Evolutionary conservation across 2,888 invertebrate species (phyloP), one percentile per base, ranked within the genome.

Genomic region (Lasioglossum zephyrum): DNA sequence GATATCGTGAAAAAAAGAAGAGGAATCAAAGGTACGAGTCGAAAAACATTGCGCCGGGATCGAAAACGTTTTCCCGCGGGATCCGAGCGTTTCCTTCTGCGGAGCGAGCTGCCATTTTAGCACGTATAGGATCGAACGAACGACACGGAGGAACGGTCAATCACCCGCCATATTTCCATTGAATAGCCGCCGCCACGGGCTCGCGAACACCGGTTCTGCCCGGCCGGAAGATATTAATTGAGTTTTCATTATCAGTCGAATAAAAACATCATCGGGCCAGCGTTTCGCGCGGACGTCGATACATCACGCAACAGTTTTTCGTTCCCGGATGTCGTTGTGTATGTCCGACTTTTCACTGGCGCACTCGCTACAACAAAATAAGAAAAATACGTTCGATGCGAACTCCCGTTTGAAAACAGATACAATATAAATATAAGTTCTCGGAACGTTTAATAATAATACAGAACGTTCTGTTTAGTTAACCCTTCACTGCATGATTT

Each of bases 191-290:
- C 39, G 6, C 41, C 57, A 22, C 41, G 57, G 47, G 63, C 41
- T 73, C 70, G 66, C 44, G 49, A 73, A 53, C 44, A 16, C 13
- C 72, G 41, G 63, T 53, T 74, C 70, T 22, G 44, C 53, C 72
- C 41, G 66, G 6, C 41, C 41, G 47, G 53, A 73, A 76, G 18
- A 49, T 72, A 77, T 83, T 84, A 84, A 84, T 84, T 53, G 47
- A 41, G 49, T 53, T 73, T 73, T 53, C 73, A 53, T 73, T 73
- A 73, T 53, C 36, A 53, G 31, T 36, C 36, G 36, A 31, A 36
- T 31, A 36, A 49, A 73, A 73, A 18, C 36, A 47, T 73, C 47
- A 36, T 18, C 70, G 41, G 41, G 13, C 11, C 41, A 0, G n/a
- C 41, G n/a, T 70, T 69, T 57, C 31, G 36, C 73, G 18, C 49